A percentile compares a stretch with the other conserved stretches of the same genome.
Conservation (phyloP, 2,797 vertebrate species). For the Momotus momota region DNA sequence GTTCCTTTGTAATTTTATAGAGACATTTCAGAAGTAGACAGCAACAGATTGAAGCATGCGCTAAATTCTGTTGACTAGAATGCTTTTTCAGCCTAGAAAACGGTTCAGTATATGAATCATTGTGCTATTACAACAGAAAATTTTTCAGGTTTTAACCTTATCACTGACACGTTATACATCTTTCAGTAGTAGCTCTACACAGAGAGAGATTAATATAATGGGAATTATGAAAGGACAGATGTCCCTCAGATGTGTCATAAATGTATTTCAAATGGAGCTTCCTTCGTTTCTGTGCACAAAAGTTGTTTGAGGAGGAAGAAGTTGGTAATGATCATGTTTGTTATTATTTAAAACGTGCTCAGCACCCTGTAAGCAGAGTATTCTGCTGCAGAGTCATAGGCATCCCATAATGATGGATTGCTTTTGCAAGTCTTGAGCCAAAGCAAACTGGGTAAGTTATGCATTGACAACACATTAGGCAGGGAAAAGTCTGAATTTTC, state of each 20-base stretch:
- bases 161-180: rapidly evolving
- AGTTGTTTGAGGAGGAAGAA: neutral
- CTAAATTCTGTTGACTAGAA: neutral
- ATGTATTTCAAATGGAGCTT: neutral
- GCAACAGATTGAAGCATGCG: neutral
- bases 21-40: neutral
- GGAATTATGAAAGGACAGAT: neutral
- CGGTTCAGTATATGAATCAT: rapidly evolving
- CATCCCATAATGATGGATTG: neutral
- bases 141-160: neutral
- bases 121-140: neutral
- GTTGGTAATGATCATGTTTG: rapidly evolving
- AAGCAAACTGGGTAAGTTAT: neutral
- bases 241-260: neutral
- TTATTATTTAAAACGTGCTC: neutral
- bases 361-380: neutral
- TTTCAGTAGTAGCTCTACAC: neutral
- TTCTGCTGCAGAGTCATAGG: neutral
- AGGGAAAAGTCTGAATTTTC: neutral
- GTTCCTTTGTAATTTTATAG: neutral
- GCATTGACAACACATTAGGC: neutral
- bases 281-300: neutral
- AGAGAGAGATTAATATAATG: neutral
- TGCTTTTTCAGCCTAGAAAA: neutral
- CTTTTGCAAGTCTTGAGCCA: neutral